Conservation (phyloP, 2,797 vertebrate genomes). For the Dallia pectoralis region DNA sequence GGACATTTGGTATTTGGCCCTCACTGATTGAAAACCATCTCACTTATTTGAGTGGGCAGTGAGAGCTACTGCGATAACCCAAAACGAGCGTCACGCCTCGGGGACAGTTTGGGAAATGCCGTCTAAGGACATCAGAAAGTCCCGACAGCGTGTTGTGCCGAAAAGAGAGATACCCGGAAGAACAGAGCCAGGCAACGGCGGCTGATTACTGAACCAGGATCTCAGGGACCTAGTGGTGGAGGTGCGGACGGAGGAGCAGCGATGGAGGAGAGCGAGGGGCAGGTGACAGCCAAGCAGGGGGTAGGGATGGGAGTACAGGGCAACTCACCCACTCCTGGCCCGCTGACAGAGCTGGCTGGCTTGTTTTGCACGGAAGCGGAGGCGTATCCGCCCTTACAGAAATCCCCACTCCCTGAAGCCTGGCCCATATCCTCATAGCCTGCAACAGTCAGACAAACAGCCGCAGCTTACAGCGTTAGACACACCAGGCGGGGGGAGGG, state of each 20-base stretch:
- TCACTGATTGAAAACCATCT: neutral
- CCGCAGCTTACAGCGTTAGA: conserved; percentile 80
- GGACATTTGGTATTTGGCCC: neutral
- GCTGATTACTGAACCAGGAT: conserved; percentile 28
- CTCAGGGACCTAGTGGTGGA: conserved; percentile 23
- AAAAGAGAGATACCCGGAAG: neutral
- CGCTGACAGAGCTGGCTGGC: conserved; percentile 81
- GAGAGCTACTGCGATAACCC: neutral
- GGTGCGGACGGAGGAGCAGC: conserved; percentile 45
- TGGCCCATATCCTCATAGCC: conserved; percentile 90
- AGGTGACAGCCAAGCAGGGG: conserved; percentile 54
- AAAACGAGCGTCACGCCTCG: neutral
- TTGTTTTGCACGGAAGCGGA: conserved; percentile 82
- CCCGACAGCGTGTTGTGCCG: conserved; percentile 17
- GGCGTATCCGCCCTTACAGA: conserved; percentile 85
- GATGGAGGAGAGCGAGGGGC: conserved; percentile 50
- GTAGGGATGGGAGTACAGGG: conserved; percentile 46
- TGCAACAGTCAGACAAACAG: conserved; percentile 86
- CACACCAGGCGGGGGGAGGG: conserved; percentile 73
- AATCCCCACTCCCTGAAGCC: conserved; percentile 85
- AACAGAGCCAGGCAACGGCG: conserved; percentile 15
- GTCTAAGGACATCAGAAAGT: neutral
- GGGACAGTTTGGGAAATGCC: neutral
- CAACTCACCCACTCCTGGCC: conserved; percentile 85
- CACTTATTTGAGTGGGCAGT: neutral